Conservation (phyloP, 2,113 vertebrate species). For the Anhinga anhinga region DNA sequence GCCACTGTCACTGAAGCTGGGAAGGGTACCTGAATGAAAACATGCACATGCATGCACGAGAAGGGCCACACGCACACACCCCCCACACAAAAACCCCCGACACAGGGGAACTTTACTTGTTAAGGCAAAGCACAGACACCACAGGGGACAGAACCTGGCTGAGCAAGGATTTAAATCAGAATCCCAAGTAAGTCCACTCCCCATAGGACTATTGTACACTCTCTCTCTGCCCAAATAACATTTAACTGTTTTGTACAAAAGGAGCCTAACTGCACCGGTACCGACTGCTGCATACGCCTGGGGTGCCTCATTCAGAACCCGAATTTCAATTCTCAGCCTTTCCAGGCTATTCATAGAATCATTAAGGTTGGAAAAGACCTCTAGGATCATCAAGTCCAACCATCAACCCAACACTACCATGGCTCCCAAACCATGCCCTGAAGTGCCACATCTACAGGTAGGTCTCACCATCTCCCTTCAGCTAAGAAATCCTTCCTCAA, state of each 20-base stretch:
- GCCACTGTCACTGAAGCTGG: not conserved
- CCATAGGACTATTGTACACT: no score
- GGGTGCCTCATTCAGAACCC: not conserved
- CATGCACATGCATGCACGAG: accelerated
- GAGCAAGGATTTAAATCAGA: not conserved
- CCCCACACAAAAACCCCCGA: not conserved
- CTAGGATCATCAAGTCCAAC: no score
- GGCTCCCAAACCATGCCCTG: no score
- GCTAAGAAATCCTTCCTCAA: not conserved
- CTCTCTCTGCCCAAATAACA: not conserved
- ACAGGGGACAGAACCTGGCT: not conserved
- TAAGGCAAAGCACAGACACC: not conserved
- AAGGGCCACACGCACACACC: no score
- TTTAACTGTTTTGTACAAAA: not conserved
- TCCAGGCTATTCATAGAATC: not conserved
- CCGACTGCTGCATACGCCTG: not conserved
- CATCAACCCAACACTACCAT: no score
- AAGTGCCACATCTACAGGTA: no score
- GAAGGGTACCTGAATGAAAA: not conserved
- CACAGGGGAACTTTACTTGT: not conserved
- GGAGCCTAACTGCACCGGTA: no score
- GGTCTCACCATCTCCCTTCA: not conserved
- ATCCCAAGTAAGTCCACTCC: not conserved
- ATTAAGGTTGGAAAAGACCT: no score
- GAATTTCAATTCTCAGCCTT: not conserved